Evolutionary conservation across 53 echinoderm and acorn worm genomes (phyloP), one percentile per base, ranked within the genome.

Genomic region (Hippasteria phrygiana): DNA sequence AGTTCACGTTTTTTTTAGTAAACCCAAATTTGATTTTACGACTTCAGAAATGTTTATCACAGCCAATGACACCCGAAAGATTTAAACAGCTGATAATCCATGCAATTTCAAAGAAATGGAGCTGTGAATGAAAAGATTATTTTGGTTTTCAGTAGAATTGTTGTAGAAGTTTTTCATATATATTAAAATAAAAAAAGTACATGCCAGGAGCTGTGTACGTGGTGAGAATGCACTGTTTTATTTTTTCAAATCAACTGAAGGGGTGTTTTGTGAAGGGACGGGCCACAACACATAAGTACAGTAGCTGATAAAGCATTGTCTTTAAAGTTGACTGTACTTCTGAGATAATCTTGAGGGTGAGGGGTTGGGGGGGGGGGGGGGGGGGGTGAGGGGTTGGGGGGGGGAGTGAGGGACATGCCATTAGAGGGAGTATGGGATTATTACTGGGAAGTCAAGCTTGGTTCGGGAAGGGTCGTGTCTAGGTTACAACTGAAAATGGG

Each of bases 161-260:
- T 48, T 76, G 27, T 75, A 42, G 27, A 27, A 18, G 45, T 16
- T 28, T 22, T 42, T 4, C 74, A 43, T 43, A 27, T 16, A 48
- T 47, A 24, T 77, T 22, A 56, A 55, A 79, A 56, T 33, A 79
- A 24, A 9, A 41, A 62, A 79, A 77, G 77, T 77, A 33, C 77
- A 76, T 2, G 6, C 54, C 74, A 33, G 22, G 13, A 33, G 22
- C 1, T 13, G 40, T 18, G 18, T 0, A 43, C 12, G 40, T 20
- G 24, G 42, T 37, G 1, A 43, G 42, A 46, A 3, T 27, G 74
- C 14, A 43, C 2, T 28, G 0, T 76, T 28, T 6, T 10, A 18
- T 4, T 32, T 1, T 77, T 54, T n/a, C 22, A 18, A 55, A 63
- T 55, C 34, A 33, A 77, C 4, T 22, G 43, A 74, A 36, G 34